Evolutionary conservation across 2,113 vertebrate genomes (phyloP).

Genomic region (Micromys minutus): DNA sequence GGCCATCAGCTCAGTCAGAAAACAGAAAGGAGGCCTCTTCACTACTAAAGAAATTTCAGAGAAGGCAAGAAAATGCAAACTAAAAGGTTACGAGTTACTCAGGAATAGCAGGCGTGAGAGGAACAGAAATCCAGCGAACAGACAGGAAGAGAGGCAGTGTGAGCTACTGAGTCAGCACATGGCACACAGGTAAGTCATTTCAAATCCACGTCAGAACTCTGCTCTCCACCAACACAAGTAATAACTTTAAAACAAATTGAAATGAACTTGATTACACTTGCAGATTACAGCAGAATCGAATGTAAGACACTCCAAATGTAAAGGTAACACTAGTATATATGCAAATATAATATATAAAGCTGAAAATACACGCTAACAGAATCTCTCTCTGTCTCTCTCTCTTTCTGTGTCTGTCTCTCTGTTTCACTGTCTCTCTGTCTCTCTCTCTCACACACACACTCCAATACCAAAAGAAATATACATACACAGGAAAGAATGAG

Average conservation of each 20-base stretch:
- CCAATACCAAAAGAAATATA: not conserved
- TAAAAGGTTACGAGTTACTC: not conserved
- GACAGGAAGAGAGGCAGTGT: not conserved
- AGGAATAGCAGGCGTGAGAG: not conserved
- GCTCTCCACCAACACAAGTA: not conserved
- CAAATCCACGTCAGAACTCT: not conserved
- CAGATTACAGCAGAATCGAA: not conserved
- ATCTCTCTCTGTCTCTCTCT: no score
- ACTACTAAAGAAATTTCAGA: not conserved
- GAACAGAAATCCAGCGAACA: no score
- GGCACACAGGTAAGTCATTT: not conserved
- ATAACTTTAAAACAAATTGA: not conserved
- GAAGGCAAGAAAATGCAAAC: not conserved
- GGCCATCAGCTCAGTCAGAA: not conserved
- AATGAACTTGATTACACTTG: not conserved
- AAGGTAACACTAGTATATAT: not conserved
- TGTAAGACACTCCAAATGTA: not conserved
- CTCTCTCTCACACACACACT: no score
- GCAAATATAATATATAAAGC: not conserved
- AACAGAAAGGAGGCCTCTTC: not conserved
- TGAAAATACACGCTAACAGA: not conserved
- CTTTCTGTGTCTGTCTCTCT: no score
- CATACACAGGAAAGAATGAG: no score
- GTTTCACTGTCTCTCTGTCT: no score
- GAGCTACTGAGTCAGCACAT: not conserved